Evolutionary conservation across 2,113 vertebrate species (phyloP), one percentile per base, ranked within the genome.

Genomic region (Hippocampus comes): DNA sequence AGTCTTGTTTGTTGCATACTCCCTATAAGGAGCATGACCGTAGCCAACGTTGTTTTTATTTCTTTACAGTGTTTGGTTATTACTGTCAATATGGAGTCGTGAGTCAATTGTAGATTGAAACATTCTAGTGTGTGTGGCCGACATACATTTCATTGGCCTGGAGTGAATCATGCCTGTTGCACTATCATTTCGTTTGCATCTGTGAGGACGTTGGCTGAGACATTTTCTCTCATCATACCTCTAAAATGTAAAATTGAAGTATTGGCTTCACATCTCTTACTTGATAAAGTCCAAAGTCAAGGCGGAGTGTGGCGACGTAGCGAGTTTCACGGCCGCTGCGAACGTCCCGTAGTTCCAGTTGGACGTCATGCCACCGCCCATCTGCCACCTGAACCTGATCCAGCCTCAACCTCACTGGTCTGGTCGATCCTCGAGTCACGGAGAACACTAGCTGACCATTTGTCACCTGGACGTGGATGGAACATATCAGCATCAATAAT

Each of bases 251-350:
- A 59, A 59, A 59, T 15, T 15, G 11, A 42, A 42, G 20, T 30
- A 8, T 60, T 34, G 15, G 25, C 27, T 34, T 61, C 11, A 14
- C 8, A 2, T 63, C 9, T 25, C 46, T 73, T 80, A 99, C 97
- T 95, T 97, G 96, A 85, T 96, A 98, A 38, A 96, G 92, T 68
- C 94, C 96, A 1, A 96, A 98, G 90, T 99, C 97, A 57, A 99
- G 84, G 42, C 93, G 93, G 69, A 99, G 89, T 14, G 95, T 97
- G 73, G 97, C 95, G 7, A 99, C 89, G 0, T 97, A 96, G 72
- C 92, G 94, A 0, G 92, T 93, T 71, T 95, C 95, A 2, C 92
- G 90, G 38, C 95, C 95, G 0, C 92, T 95, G 73, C 86, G 95
- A 59, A 95, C 92, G 0, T 98, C 96, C 59, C 94, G 91, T 72